Evolutionary conservation across 1,140 invertebrate genomes (phyloP).

Genomic region (Drosophila sucinea): DNA sequence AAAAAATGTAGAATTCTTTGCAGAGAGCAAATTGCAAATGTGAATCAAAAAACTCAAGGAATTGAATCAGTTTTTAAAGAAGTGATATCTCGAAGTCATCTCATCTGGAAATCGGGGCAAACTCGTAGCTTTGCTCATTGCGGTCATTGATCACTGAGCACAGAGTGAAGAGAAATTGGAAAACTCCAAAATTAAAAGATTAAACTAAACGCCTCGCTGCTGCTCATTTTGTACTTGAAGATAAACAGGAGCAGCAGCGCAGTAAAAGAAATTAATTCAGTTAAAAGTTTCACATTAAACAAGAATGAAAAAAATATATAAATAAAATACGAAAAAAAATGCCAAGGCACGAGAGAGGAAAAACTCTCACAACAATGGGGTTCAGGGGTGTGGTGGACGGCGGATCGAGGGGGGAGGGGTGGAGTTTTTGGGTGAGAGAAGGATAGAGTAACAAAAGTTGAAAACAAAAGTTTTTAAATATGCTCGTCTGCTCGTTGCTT

Average conservation of each 20-base stretch:
- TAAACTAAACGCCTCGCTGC: slow-evolving; percentile 63
- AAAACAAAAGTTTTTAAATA: slow-evolving; percentile 80
- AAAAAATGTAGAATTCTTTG: slow-evolving; percentile 23
- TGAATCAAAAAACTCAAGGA: background rate
- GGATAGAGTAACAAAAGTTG: slow-evolving; percentile 62
- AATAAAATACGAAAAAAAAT: slow-evolving; percentile 46
- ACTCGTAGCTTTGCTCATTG: too few species aligned
- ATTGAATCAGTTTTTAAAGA: slow-evolving; percentile 13
- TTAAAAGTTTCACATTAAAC: slow-evolving; percentile 79
- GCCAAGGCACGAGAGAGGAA: slow-evolving; percentile 18
- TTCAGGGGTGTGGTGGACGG: background rate
- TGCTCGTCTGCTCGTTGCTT: slow-evolving; percentile 75
- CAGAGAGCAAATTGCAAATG: background rate
- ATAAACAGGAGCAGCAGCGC: slow-evolving; percentile 59
- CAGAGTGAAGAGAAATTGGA: too few species aligned
- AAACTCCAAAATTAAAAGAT: slow-evolving; percentile 56
- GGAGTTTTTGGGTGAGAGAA: slow-evolving; percentile 11
- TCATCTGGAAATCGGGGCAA: too few species aligned
- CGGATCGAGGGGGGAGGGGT: slow-evolving; percentile 24
- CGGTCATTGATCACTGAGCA: too few species aligned
- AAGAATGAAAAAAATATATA: slow-evolving; percentile 35
- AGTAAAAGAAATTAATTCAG: slow-evolving; percentile 79
- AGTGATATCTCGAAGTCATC: slow-evolving; percentile 10
- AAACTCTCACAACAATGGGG: slow-evolving; percentile 47
- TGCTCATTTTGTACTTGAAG: slow-evolving; percentile 54